Evolutionary conservation across 2,113 vertebrate species (phyloP).

Genomic region (Melanotaenia duboulayi): DNA sequence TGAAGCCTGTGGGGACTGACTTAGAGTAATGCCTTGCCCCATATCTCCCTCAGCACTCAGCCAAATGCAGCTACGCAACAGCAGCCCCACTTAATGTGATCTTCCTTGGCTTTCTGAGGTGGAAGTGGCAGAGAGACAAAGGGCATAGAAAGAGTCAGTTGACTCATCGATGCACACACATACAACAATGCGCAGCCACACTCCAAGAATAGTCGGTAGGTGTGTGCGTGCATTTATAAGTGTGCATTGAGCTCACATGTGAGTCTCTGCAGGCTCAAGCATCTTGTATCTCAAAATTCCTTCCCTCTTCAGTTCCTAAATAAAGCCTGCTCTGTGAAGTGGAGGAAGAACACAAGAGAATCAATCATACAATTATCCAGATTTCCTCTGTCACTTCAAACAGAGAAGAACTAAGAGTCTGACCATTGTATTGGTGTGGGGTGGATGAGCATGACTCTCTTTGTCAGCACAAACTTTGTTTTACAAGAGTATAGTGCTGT

Average conservation of each 20-base stretch:
- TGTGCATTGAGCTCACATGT: constrained; percentile 51
- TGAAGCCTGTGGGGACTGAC: constrained; percentile 76
- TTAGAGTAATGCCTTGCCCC: constrained; percentile 80
- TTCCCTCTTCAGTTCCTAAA: constrained; percentile 67
- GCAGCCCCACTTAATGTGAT: constrained; percentile 81
- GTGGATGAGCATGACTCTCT: constrained; percentile 53
- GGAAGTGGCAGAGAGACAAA: constrained; percentile 75
- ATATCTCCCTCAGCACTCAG: constrained; percentile 78
- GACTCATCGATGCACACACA: constrained; percentile 64
- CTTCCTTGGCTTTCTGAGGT: constrained; percentile 76
- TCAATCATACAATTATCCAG: constrained; percentile 82
- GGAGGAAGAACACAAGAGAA: constrained; percentile 73
- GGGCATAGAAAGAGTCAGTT: constrained; percentile 70
- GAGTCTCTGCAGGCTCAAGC: constrained; percentile 57
- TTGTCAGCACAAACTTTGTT: constrained; percentile 67
- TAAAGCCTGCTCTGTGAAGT: constrained; percentile 75
- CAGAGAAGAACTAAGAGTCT: constrained; percentile 49
- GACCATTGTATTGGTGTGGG: constrained; percentile 54
- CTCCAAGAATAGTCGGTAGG: constrained; percentile 68
- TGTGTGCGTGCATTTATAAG: constrained; percentile 47
- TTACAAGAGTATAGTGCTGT: constrained; percentile 52
- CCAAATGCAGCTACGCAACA: constrained; percentile 78
- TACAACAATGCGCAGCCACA: constrained; percentile 50
- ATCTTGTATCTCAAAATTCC: constrained; percentile 67
- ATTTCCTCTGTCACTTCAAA: constrained; percentile 78